Evolutionary conservation across 1,140 invertebrate genomes (phyloP), one percentile per base, ranked within the genome.

Genomic region (Leptestheria dahalacensis): DNA sequence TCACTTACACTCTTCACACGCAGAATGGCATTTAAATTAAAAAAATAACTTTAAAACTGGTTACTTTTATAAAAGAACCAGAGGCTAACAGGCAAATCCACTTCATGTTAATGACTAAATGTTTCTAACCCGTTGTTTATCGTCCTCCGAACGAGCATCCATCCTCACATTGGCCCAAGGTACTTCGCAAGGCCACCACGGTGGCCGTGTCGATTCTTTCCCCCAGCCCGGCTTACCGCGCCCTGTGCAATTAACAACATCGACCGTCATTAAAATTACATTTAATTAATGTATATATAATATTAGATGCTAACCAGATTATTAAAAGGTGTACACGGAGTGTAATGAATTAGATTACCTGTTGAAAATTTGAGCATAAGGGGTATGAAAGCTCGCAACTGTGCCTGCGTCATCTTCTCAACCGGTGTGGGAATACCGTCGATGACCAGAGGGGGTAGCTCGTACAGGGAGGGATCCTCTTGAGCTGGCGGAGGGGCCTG

Each of bases 331-430:
- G 2, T 2, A 10, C 28, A 56, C 4, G 2, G 25, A 0, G 15
- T 2, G 11, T 24, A 28, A 24, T 6, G 28, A 10, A 41, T 12
- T n/a, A 3, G 68, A 69, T 71, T 69, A 78, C 79, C 82, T 57
- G 93, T 97, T 1, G 92, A 96, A 74, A 96, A 97, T 74, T 97
- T 97, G 61, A 97, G 75, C 94, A 97, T 97, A 60, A 97, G 79
- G 48, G 94, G 94, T 66, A 97, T 97, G 71, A 97, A 97, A 50
- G 92, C 92, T 63, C 94, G 74, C 47, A 97, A 74, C 72, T 97
- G 94, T 33, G 93, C 94, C 72, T 97, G 94, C 21, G 94, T 97
- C 94, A 97, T 97, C 79, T 97, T 97, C 73, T 97, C 94, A 0
- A 97, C 91, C 1, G 92, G 93, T 47, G 93, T 97, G 28, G 94